Evolutionary conservation across 2,797 vertebrate species (phyloP).

Genomic region (Lepus oiostolus): DNA sequence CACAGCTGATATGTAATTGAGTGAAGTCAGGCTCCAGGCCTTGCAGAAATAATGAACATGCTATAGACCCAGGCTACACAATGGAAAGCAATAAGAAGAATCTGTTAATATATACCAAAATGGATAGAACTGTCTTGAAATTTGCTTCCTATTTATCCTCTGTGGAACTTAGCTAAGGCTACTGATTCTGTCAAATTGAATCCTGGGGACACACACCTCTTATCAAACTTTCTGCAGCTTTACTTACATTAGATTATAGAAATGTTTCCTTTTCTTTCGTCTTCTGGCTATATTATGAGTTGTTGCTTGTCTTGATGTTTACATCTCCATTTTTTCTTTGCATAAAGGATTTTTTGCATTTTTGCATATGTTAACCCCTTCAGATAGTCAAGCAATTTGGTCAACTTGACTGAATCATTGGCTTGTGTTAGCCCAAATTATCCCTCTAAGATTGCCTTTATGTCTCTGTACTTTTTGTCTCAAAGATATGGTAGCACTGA

Average conservation of each 20-base stretch:
- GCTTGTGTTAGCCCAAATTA: background rate
- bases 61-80: accelerated
- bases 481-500: background rate
- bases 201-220: background rate
- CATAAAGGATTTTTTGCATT: background rate
- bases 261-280: background rate
- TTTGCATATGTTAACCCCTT: background rate
- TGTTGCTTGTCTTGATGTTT: background rate
- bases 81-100: background rate
- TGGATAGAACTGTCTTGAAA: background rate
- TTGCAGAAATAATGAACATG: background rate
- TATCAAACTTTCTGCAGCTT: background rate
- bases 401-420: background rate
- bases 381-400: background rate
- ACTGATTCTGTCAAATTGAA: background rate
- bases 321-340: background rate
- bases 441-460: background rate
- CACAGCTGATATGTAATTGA: background rate
- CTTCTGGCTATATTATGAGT: background rate
- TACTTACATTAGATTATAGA: background rate
- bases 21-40: background rate
- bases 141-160: background rate
- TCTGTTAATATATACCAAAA: background rate
- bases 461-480: background rate
- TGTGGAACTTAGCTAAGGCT: background rate